Conservation (phyloP, 2,888 invertebrate genomes). For the Anthrax anthrax region DNA sequence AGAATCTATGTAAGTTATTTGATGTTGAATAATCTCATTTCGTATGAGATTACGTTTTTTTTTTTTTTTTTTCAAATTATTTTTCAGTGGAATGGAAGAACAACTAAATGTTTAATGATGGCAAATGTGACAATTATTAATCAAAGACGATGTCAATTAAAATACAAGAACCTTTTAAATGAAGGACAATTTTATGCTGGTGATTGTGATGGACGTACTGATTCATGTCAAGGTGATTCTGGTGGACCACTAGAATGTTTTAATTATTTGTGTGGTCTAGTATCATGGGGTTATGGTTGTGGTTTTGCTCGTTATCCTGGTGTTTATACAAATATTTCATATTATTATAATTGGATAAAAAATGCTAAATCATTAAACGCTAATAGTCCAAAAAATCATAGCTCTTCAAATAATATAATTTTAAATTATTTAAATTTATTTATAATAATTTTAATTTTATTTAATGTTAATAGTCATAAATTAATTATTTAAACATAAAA, state of each 20-base stretch:
- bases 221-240: slow-evolving; percentile 72
- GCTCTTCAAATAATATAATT: too few species aligned
- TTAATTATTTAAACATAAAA: too few species aligned
- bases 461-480: too few species aligned
- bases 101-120: not conserved
- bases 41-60: not conserved
- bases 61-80: too few species aligned
- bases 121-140: not conserved
- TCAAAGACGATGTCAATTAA: not conserved
- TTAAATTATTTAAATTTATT: too few species aligned
- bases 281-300: slow-evolving; percentile 72
- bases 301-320: slow-evolving; percentile 58
- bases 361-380: not conserved
- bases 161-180: not conserved
- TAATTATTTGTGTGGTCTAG: slow-evolving; percentile 57
- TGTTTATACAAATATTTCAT: slow-evolving; percentile 53
- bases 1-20: slow-evolving; percentile 17
- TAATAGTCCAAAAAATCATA: not conserved
- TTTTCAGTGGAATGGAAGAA: not conserved
- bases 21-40: too few species aligned
- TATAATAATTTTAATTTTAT: too few species aligned
- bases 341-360: slow-evolving; percentile 18
- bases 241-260: slow-evolving; percentile 60
- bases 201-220: slow-evolving; percentile 56
- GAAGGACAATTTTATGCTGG: slow-evolving; percentile 56